phyloP scores from a whole-genome alignment of 2,113 vertebrate genomes.

The Sander vitreus region DNA sequence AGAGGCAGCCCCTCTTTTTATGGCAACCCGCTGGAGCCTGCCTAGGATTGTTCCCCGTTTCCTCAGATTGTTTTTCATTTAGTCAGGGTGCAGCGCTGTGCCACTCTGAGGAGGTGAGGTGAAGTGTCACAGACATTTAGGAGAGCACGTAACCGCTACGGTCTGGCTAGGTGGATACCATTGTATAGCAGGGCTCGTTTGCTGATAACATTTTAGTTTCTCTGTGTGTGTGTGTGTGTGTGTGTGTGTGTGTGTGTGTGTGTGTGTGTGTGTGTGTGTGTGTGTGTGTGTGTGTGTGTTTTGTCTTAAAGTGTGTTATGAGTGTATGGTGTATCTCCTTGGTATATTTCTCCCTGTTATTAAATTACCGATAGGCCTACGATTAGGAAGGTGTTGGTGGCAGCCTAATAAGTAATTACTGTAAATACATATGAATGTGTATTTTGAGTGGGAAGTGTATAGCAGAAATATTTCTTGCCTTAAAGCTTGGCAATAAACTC shows the following conservation, averaged over 20 bases:
- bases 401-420: conserved; percentile 1
- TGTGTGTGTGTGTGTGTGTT: conserved; percentile 5
- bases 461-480: conserved; percentile 3
- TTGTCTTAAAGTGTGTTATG: conserved; percentile 18
- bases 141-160: conserved; percentile 66
- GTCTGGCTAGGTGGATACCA: conserved; percentile 64
- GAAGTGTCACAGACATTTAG: conserved; percentile 76
- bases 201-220: conserved; percentile 45
- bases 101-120: conserved; percentile 71
- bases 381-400: background rate
- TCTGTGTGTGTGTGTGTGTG: conserved; percentile 4
- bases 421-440: background rate
- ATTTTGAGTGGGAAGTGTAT: background rate
- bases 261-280: conserved; percentile 4
- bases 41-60: conserved; percentile 84
- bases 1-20: conserved; percentile 76
- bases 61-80: conserved; percentile 84
- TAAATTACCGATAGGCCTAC: conserved; percentile 9
- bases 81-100: conserved; percentile 66
- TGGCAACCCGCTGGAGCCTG: conserved; percentile 83
- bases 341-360: conserved; percentile 9
- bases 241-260: conserved; percentile 1
- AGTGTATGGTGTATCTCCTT: conserved; percentile 6
- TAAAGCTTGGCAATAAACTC: conserved; percentile 13
- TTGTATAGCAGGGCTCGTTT: conserved; percentile 37